A percentile compares a stretch with the other conserved stretches of the same genome.
Evolutionary conservation across 2,888 invertebrate genomes (phyloP).

Genomic region (Galeopsomyia nigrocyanea): DNA sequence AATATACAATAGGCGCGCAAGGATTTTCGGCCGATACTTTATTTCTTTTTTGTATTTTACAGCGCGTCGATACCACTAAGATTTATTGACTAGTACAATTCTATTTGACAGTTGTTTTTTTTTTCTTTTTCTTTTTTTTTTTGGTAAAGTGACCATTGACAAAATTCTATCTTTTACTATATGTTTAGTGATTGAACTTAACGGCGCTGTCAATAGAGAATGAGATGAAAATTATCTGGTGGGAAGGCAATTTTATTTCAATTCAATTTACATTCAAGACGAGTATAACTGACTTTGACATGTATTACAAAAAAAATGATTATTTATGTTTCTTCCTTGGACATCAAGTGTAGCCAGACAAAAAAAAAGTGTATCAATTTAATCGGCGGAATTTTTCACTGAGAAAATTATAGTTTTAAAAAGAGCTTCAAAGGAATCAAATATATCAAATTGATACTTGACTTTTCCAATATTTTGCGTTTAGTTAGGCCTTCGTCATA

Average conservation of each 20-base stretch:
- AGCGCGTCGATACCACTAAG: conserved; percentile 24
- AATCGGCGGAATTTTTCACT: no score
- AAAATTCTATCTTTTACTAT: not conserved
- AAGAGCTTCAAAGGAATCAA: no score
- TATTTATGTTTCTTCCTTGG: not conserved
- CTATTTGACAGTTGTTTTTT: conserved; percentile 26
- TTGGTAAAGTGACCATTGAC: conserved; percentile 18
- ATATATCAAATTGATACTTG: not conserved
- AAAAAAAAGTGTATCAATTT: no score
- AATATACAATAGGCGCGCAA: conserved; percentile 56
- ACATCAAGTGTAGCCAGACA: not conserved
- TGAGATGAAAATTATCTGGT: not conserved
- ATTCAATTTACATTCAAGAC: no score
- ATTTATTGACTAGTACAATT: conserved; percentile 39
- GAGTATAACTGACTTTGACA: no score
- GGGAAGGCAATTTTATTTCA: not conserved
- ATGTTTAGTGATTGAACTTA: no score
- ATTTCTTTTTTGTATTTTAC: conserved; percentile 34
- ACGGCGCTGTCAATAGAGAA: no score
- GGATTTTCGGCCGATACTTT: not conserved
- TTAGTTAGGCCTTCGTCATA: not conserved
- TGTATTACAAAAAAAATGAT: not conserved
- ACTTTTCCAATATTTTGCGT: not conserved
- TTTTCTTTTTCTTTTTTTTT: no score
- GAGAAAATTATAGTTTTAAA: no score